Evolutionary conservation across 1,140 invertebrate genomes (phyloP).

Genomic region (Drosophila mojavensis): DNA sequence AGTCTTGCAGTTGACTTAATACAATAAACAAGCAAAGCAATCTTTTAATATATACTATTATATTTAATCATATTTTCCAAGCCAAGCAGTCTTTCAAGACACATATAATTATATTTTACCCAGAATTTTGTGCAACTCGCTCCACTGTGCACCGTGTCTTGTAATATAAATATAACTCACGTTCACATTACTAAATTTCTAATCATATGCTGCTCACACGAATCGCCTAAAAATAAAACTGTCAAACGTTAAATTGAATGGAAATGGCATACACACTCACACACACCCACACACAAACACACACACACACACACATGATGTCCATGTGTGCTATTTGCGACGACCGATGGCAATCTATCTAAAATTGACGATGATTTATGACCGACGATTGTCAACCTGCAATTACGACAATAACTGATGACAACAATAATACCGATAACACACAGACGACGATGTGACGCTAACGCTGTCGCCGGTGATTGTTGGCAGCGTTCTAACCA

Average conservation of each 20-base stretch:
- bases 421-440: slow-evolving; percentile 49
- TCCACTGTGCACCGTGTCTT: slow-evolving; percentile 3
- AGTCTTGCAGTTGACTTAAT: too few relatives aligned
- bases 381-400: slow-evolving; percentile 61
- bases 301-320: neutral
- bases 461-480: slow-evolving; percentile 79
- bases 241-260: slow-evolving; percentile 45
- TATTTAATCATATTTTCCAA: too few relatives aligned
- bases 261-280: neutral
- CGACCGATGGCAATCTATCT: slow-evolving; percentile 66
- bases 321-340: slow-evolving; percentile 32
- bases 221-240: slow-evolving; percentile 66
- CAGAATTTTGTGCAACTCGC: too few relatives aligned
- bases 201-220: slow-evolving; percentile 25
- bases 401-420: slow-evolving; percentile 62
- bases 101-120: neutral
- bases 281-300: neutral
- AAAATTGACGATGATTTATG: slow-evolving; percentile 77
- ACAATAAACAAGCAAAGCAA: too few relatives aligned
- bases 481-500: slow-evolving; percentile 82
- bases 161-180: slow-evolving; percentile 8
- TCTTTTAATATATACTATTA: too few relatives aligned
- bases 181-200: neutral
- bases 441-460: slow-evolving; percentile 74
- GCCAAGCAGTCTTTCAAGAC: neutral